phyloP scores from a whole-genome alignment of 1,140 invertebrate species.

The Copidosoma floridanum region DNA sequence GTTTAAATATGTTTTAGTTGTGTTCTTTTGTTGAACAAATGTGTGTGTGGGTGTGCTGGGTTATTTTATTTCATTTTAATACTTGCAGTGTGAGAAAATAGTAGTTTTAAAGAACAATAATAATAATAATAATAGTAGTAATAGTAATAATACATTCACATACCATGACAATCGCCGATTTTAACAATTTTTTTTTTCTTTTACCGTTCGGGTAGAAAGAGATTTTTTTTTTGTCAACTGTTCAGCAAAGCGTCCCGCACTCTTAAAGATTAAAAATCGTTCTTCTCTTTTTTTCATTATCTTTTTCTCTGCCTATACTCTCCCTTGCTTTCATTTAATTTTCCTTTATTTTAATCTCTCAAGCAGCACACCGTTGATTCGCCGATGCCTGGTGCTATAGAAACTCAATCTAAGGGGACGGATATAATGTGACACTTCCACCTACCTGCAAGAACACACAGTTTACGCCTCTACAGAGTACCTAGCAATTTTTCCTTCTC shows the following conservation, averaged over 20 bases:
- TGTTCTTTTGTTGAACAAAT: slow-evolving; percentile 9
- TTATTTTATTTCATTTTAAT: too few relatives aligned
- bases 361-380: slow-evolving; percentile 50
- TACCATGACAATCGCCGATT: slow-evolving; percentile 12
- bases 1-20: slow-evolving; percentile 19
- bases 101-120: slow-evolving; percentile 18
- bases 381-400: slow-evolving; percentile 37
- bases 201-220: slow-evolving; percentile 47
- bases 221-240: slow-evolving; percentile 37
- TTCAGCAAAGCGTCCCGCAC: slow-evolving; percentile 54
- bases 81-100: slow-evolving; percentile 24
- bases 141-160: slow-evolving; percentile 23
- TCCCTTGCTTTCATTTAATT: slow-evolving; percentile 22
- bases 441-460: slow-evolving; percentile 32
- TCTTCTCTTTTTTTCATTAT: slow-evolving; percentile 15
- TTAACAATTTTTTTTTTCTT: too few relatives aligned
- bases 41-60: slow-evolving; percentile 19
- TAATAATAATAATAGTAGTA: too few relatives aligned
- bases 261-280: slow-evolving; percentile 44
- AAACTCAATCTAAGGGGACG: slow-evolving; percentile 52
- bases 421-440: slow-evolving; percentile 52
- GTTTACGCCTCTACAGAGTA: slow-evolving; percentile 30
- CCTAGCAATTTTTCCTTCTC: slow-evolving; percentile 30
- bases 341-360: slow-evolving; percentile 38
- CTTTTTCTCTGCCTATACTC: neutral